Conservation (phyloP, 2,113 vertebrate genomes). For the Epinephelus lanceolatus region DNA sequence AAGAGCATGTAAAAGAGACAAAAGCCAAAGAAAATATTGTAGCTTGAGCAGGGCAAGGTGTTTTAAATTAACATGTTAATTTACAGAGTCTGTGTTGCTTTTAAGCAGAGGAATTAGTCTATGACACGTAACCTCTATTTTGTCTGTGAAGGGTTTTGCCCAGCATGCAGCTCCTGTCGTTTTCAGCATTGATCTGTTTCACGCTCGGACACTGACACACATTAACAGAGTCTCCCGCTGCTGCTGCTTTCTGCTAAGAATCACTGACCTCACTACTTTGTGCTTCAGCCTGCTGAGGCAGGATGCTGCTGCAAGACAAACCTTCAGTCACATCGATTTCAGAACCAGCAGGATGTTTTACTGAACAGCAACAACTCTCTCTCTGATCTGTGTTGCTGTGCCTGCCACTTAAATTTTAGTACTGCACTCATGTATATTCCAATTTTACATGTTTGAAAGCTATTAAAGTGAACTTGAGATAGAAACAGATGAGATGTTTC, state of each 20-base stretch:
- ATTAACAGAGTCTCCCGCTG: not conserved
- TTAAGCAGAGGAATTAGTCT: not conserved
- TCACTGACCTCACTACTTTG: conserved; percentile 25
- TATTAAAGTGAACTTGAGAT: not conserved
- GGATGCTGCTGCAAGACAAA: not conserved
- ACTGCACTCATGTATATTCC: not conserved
- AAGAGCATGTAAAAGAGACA: not conserved
- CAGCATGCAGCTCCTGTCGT: conserved; percentile 1
- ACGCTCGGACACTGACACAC: not conserved
- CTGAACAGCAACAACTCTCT: not conserved
- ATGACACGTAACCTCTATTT: not conserved
- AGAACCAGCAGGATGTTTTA: not conserved
- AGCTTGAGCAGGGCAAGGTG: not conserved
- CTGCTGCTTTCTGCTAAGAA: conserved; percentile 3
- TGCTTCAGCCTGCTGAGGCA: conserved; percentile 37
- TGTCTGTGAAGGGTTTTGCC: not conserved
- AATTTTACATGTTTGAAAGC: not conserved
- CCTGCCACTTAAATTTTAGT: not conserved
- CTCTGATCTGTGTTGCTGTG: not conserved
- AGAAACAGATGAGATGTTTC: not conserved
- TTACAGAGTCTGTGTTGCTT: not conserved
- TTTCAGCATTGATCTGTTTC: not conserved
- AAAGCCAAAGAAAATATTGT: not conserved
- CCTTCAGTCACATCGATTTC: conserved; percentile 37
- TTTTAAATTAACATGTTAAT: not conserved